Evolutionary conservation across 2,113 vertebrate genomes (phyloP).

Genomic region (Cyanistes caeruleus): DNA sequence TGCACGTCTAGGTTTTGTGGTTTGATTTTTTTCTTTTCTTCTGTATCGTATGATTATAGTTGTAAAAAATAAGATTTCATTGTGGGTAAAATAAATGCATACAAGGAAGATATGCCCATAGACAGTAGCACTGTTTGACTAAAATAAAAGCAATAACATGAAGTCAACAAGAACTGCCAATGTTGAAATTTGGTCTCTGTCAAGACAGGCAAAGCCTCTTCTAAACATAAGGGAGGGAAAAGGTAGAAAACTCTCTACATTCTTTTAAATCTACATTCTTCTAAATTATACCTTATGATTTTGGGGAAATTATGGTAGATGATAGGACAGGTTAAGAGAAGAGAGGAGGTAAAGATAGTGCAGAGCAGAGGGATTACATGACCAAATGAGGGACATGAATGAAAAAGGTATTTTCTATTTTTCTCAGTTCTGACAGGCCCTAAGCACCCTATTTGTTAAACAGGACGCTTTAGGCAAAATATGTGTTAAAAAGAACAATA

Average conservation of each 20-base stretch:
- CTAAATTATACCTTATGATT: not conserved
- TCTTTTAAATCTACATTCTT: not conserved
- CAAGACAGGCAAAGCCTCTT: not conserved
- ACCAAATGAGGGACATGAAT: not conserved
- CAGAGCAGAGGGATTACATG: not conserved
- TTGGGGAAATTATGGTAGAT: not conserved
- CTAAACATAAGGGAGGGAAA: not conserved
- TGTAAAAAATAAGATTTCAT: not conserved
- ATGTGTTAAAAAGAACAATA: fast-evolving
- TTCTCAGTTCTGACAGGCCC: not conserved
- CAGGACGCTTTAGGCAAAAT: not conserved
- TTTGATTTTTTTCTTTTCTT: not conserved
- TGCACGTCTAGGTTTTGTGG: not conserved
- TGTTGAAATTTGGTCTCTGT: not conserved
- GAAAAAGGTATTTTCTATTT: not conserved
- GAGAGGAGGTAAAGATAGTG: not conserved
- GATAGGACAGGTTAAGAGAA: not conserved
- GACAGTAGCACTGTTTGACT: not conserved
- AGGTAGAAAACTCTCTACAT: not conserved
- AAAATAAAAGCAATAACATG: not conserved
- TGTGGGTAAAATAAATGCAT: not conserved
- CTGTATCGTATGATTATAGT: not conserved
- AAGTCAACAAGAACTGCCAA: not conserved
- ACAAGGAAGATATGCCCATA: not conserved
- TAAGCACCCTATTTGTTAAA: not conserved